Evolutionary conservation across 2,113 vertebrate species (phyloP).

Genomic region (Carassius carassius): DNA sequence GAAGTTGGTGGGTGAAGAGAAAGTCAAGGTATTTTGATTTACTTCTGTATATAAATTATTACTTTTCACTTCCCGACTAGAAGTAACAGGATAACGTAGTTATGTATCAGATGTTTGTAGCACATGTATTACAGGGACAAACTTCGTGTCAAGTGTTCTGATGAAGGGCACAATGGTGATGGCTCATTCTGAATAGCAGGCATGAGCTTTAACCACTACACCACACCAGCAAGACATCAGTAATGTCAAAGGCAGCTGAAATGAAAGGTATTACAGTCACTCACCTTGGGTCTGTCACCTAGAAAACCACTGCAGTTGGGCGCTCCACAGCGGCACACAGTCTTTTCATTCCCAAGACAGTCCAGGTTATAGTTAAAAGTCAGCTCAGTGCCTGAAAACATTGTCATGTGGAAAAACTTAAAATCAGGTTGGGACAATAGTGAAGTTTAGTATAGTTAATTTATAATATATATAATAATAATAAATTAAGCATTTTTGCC

Average conservation of each 20-base stretch:
- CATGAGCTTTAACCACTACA: neutral
- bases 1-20: slow-evolving; percentile 6
- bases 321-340: slow-evolving; percentile 91
- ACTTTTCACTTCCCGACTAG: neutral
- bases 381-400: slow-evolving; percentile 84
- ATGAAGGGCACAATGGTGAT: neutral
- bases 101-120: neutral
- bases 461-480: too few relatives aligned
- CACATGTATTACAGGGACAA: neutral
- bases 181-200: neutral
- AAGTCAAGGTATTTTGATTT: neutral
- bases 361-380: slow-evolving; percentile 99
- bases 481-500: too few relatives aligned
- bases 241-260: neutral
- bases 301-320: slow-evolving; percentile 98
- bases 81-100: neutral
- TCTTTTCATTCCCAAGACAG: slow-evolving; percentile 97
- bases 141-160: neutral
- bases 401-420: neutral
- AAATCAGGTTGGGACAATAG: too few relatives aligned
- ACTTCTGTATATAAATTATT: neutral
- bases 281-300: slow-evolving; percentile 94
- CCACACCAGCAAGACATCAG: neutral
- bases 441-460: too few relatives aligned
- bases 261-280: slow-evolving; percentile 3